Evolutionary conservation across 1,140 invertebrate species (phyloP).

Genomic region (Danaus plexippus): DNA sequence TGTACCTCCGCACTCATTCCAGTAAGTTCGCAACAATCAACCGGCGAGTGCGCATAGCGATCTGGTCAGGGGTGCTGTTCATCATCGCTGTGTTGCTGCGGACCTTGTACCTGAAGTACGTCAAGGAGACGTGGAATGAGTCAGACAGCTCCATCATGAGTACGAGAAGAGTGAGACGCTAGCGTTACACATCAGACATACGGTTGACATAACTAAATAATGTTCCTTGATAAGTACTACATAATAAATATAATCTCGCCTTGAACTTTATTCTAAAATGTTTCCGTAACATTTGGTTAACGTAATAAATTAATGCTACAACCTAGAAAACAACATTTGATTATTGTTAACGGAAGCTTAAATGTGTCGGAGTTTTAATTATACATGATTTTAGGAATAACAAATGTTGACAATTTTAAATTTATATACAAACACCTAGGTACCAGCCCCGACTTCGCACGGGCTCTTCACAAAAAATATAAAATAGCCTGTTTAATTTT

Average conservation of each 20-base stretch:
- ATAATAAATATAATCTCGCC: neutral
- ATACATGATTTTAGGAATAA: no score
- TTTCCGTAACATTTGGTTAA: constrained; percentile 18
- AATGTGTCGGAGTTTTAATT: no score
- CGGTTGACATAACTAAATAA: neutral
- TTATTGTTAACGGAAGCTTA: neutral
- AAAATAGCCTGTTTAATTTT: no score
- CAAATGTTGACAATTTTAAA: no score
- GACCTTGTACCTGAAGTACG: constrained; percentile 31
- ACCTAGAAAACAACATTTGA: neutral
- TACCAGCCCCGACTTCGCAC: no score
- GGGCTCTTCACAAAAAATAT: no score
- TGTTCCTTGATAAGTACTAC: no score
- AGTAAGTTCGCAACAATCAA: constrained; percentile 1
- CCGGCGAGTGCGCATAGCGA: constrained; percentile 17
- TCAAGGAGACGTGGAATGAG: constrained; percentile 9
- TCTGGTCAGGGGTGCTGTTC: constrained; percentile 28
- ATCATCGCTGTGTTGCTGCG: constrained; percentile 25
- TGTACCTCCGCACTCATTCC: neutral
- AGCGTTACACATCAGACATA: neutral
- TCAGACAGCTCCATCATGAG: no score
- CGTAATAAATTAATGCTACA: neutral
- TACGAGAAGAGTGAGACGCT: neutral
- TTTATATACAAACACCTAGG: no score
- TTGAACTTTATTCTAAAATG: constrained; percentile 17